Evolutionary conservation across 2,113 vertebrate genomes (phyloP).

Genomic region (Petrocephalus zakoni): DNA sequence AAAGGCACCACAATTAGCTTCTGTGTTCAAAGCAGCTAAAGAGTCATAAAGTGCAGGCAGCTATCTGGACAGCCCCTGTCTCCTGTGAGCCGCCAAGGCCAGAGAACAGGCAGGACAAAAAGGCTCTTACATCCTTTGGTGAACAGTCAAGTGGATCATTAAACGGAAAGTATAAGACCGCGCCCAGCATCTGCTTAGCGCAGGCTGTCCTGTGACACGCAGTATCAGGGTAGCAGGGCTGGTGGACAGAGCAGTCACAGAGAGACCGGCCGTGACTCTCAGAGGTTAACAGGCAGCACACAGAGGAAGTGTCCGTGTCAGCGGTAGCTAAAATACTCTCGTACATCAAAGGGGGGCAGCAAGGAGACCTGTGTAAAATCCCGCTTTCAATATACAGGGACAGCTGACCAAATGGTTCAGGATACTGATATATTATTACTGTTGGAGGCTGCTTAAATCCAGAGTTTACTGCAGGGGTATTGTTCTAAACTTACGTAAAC

Average conservation of each 20-base stretch:
- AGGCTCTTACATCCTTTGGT: not conserved
- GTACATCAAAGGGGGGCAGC: not conserved
- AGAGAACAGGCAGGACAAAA: not conserved
- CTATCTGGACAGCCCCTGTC: not conserved
- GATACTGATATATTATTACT: not conserved
- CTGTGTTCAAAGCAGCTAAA: not conserved
- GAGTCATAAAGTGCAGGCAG: not conserved
- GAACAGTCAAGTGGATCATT: not conserved
- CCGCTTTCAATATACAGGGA: too few relatives aligned
- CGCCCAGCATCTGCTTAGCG: not conserved
- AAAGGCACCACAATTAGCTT: not conserved
- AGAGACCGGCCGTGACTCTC: not conserved
- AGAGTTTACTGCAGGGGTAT: not conserved
- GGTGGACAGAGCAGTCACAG: not conserved
- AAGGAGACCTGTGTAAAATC: not conserved
- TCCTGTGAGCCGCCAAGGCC: not conserved
- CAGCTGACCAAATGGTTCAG: not conserved
- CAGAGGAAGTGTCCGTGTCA: not conserved
- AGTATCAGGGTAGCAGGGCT: not conserved
- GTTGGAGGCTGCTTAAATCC: not conserved
- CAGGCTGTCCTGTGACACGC: not conserved
- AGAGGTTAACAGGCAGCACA: not conserved
- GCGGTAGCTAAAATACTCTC: not conserved
- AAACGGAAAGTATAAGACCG: not conserved
- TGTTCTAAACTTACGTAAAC: not conserved